Conservation (phyloP, 2,888 invertebrate genomes). For the Eristalis tenax region DNA sequence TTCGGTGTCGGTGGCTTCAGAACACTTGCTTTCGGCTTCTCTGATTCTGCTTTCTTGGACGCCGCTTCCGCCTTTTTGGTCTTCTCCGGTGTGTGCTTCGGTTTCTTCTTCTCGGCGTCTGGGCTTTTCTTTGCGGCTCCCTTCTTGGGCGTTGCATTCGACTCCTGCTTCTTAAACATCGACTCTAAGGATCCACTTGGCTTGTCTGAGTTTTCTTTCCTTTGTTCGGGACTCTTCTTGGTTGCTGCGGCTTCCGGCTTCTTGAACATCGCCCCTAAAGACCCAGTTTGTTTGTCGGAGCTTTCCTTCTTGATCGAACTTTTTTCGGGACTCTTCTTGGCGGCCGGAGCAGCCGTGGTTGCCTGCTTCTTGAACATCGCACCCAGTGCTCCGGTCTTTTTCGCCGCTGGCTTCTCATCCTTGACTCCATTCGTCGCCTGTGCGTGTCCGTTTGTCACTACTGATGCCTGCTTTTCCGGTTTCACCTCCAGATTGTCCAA, state of each 20-base stretch:
- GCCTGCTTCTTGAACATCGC: constrained; percentile 54
- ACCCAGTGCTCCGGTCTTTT: constrained; percentile 34
- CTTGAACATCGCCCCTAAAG: constrained; percentile 49
- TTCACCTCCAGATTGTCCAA: constrained; percentile 71
- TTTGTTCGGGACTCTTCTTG: constrained; percentile 10
- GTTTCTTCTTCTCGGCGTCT: constrained; percentile 30
- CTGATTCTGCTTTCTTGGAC: constrained; percentile 73
- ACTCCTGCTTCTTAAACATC: constrained; percentile 50
- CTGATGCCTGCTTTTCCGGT: background rate
- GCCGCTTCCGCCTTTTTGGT: constrained; percentile 24
- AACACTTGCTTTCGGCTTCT: constrained; percentile 50
- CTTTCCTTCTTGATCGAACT: constrained; percentile 35
- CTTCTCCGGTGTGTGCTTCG: constrained; percentile 30
- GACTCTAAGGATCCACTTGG: background rate
- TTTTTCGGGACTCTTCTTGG: constrained; percentile 38
- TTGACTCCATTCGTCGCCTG: background rate
- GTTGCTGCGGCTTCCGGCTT: constrained; percentile 37
- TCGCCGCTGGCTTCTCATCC: constrained; percentile 32
- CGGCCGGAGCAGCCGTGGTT: constrained; percentile 39
- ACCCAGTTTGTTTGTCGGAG: constrained; percentile 13
- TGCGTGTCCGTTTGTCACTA: constrained; percentile 35
- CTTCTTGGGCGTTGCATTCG: constrained; percentile 22
- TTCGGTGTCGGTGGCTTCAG: constrained; percentile 70
- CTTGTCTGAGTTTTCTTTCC: too few relatives aligned
- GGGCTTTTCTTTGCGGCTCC: constrained; percentile 29